Evolutionary conservation across 1,140 invertebrate genomes (phyloP), one percentile per base, ranked within the genome.

Genomic region (Drosophila virilis): DNA sequence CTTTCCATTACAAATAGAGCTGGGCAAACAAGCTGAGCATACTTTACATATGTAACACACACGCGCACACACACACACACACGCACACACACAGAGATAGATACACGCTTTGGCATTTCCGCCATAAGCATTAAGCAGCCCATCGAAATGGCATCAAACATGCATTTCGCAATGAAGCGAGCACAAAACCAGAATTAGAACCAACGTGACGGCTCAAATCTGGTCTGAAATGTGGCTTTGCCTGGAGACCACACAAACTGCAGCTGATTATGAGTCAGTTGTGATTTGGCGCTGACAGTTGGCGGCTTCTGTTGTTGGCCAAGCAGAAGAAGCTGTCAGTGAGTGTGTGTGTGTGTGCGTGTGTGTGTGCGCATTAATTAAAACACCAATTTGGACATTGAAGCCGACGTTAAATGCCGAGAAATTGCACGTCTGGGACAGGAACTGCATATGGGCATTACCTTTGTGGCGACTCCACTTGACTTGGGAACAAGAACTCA

Each of bases 341-440:
- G 6, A 9, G 8, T 64, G 6, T n/a, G 8, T 64, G 28, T 40
- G 28, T 8, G 10, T 8, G n/a, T 8, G 22, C 7, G 22, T 22
- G 22, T 22, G 22, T 33, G 46, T 46, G 42, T 35, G 32, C 17
- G 28, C 22, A 57, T 57, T 78, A 78, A 85, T 86, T 88, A 88
- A 78, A 88, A 75, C 71, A 45, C 59, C 45, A 65, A 77, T 77
- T 82, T 69, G 62, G 55, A 59, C 60, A 77, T 33, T 42, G n/a
- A 50, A 54, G 43, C 10, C 7, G 40, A 66, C 10, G 12, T 28
- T 10, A 51, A 64, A 17, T 40, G 37, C 35, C 57, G 59, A 82
- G 73, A 85, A 86, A 85, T 85, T 88, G 73, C 84, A 72, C 83
- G 62, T 79, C 77, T 73, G 83, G 84, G 83, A 86, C 61, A 13